phyloP scores from a whole-genome alignment of 2,113 vertebrate genomes.

The Charadrius vociferus region DNA sequence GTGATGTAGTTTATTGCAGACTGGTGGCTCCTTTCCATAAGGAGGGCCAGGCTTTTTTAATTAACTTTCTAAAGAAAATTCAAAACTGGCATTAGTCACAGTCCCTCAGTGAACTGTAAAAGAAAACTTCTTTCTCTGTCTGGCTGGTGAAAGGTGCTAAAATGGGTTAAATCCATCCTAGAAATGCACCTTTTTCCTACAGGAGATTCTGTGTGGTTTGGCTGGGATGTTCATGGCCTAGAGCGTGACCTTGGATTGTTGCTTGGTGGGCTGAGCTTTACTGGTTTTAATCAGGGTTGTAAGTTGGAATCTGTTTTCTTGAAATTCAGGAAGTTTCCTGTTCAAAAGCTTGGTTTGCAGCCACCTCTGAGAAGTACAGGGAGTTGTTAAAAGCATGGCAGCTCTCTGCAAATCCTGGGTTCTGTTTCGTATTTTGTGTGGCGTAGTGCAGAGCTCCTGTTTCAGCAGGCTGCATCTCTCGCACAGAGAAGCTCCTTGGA shows the following conservation, averaged over 20 bases:
- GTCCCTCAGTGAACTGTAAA: neutral
- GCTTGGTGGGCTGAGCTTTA: neutral
- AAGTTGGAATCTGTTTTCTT: neutral
- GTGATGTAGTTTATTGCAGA: neutral
- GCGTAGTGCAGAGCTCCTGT: neutral
- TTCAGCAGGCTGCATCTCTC: neutral
- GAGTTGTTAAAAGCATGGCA: neutral
- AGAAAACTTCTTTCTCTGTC: neutral
- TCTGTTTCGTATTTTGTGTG: rapidly evolving
- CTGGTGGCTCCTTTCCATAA: neutral
- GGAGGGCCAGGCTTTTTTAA: neutral
- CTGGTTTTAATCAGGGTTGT: neutral
- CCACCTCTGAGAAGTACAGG: neutral
- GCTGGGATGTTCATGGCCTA: neutral
- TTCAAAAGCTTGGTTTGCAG: neutral
- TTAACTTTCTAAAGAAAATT: neutral
- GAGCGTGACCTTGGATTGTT: neutral
- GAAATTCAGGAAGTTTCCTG: neutral
- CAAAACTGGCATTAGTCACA: neutral
- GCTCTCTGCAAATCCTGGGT: neutral
- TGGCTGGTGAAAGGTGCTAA: neutral
- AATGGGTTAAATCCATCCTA: neutral
- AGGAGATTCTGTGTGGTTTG: neutral
- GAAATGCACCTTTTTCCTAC: neutral
- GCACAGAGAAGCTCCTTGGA: rapidly evolving